phyloP scores from a whole-genome alignment of 2,888 invertebrate genomes.

The Scaptodrosophila latifasciaeformis region DNA sequence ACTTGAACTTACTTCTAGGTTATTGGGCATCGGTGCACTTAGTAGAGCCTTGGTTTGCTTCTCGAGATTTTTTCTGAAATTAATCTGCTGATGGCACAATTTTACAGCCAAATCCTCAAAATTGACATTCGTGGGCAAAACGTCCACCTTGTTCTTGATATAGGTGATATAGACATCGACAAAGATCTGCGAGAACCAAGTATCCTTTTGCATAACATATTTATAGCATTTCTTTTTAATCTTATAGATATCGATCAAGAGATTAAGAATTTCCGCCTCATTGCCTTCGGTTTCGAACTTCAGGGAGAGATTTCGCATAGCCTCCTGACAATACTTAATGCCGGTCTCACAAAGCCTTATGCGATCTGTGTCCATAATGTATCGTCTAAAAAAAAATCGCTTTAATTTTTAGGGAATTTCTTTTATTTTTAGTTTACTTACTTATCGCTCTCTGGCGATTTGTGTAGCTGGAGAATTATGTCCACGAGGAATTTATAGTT shows the following conservation, averaged over 20 bases:
- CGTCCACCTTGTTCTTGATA: conserved; percentile 77
- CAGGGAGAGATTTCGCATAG: conserved; percentile 80
- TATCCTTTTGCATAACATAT: conserved; percentile 76
- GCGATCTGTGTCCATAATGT: conserved; percentile 89
- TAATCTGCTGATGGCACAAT: conserved; percentile 81
- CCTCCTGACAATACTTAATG: conserved; percentile 82
- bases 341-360: conserved; percentile 88
- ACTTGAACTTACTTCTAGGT: no score
- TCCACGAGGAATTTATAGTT: conserved; percentile 88
- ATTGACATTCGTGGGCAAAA: conserved; percentile 79
- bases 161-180: conserved; percentile 83
- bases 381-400: conserved; percentile 77
- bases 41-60: conserved; percentile 49
- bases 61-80: conserved; percentile 78
- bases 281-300: conserved; percentile 77
- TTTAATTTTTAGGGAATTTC: neutral
- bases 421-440: conserved; percentile 73
- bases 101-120: conserved; percentile 82
- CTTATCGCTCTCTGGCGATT: conserved; percentile 90
- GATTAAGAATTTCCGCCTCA: conserved; percentile 76
- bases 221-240: conserved; percentile 83
- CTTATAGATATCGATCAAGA: conserved; percentile 79
- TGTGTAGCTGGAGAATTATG: conserved; percentile 85
- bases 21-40: no score
- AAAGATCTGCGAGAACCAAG: conserved; percentile 80